These are phyloP conservation scores for Zaprionus taronus DNA, from an alignment of 1,140 invertebrate species.

Conservation along the genomic window DNA sequence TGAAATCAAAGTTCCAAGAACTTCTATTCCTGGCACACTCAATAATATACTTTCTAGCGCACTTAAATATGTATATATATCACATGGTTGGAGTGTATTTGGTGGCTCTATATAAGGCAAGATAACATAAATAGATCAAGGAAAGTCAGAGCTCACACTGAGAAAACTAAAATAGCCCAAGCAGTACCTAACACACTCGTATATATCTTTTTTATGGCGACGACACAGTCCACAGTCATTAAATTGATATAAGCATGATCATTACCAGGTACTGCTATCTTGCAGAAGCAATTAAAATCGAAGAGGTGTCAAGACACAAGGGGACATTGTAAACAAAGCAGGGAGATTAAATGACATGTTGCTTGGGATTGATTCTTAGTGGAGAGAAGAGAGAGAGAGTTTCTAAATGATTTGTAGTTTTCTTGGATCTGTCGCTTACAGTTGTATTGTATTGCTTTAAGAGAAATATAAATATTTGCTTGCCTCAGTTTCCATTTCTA, in stretches of 20 bases:
- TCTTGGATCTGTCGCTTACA: too few relatives aligned
- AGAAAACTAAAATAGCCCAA: conserved; percentile 40
- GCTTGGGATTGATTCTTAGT: not conserved
- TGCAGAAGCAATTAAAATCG: conserved; percentile 2
- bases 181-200: not conserved
- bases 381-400: too few relatives aligned
- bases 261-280: conserved; percentile 16
- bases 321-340: not conserved
- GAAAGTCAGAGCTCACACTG: not conserved
- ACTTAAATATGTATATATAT: not conserved
- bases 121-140: conserved; percentile 2
- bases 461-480: not conserved
- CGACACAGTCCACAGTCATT: conserved; percentile 34
- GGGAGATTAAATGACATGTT: not conserved
- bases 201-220: conserved; percentile 29
- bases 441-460: too few relatives aligned
- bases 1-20: not conserved
- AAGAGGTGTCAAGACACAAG: conserved; percentile 18
- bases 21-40: not conserved
- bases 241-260: conserved; percentile 37
- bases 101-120: not conserved
- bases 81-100: not conserved
- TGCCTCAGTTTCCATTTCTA: not conserved
- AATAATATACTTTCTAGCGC: not conserved
- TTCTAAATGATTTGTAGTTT: too few relatives aligned